phyloP scores from a whole-genome alignment of 2,888 invertebrate species.

The Agrilus cyanescens region DNA sequence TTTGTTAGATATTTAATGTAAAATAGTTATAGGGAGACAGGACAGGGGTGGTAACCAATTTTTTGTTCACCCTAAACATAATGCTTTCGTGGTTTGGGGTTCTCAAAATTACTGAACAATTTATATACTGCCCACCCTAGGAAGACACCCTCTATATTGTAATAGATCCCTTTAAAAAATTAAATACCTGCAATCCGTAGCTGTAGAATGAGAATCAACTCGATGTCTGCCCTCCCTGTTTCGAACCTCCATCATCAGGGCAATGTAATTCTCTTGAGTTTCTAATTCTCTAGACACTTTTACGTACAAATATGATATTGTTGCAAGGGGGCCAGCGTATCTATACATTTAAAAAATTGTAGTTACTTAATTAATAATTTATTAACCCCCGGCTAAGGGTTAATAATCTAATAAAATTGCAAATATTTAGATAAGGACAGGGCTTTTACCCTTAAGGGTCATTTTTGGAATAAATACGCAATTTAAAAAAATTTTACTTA shows the following conservation, averaged over 20 bases:
- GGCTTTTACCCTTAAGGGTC: too few species aligned
- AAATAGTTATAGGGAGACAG: too few species aligned
- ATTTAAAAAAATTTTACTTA: conserved; percentile 43
- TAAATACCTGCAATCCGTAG: conserved; percentile 26
- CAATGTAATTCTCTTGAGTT: conserved; percentile 40
- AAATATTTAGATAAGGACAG: too few species aligned
- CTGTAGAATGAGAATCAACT: conserved; percentile 29
- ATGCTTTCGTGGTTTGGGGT: too few species aligned
- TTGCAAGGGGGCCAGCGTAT: conserved; percentile 46
- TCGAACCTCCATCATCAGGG: conserved; percentile 44
- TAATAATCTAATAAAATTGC: too few species aligned
- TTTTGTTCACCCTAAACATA: too few species aligned
- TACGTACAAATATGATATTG: conserved; percentile 53
- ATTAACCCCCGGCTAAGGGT: too few species aligned
- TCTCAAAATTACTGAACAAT: not conserved
- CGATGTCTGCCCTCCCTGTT: conserved; percentile 27
- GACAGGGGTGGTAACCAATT: too few species aligned
- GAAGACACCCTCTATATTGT: not conserved
- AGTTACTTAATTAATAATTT: too few species aligned
- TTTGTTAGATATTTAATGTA: too few species aligned
- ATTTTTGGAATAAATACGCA: too few species aligned
- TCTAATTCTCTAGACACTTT: conserved; percentile 51
- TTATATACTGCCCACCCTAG: not conserved
- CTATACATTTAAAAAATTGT: conserved; percentile 28
- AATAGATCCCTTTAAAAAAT: not conserved